These are phyloP conservation scores for Sitta europaea DNA, from an alignment of 2,113 vertebrate species.

Conservation along the genomic window DNA sequence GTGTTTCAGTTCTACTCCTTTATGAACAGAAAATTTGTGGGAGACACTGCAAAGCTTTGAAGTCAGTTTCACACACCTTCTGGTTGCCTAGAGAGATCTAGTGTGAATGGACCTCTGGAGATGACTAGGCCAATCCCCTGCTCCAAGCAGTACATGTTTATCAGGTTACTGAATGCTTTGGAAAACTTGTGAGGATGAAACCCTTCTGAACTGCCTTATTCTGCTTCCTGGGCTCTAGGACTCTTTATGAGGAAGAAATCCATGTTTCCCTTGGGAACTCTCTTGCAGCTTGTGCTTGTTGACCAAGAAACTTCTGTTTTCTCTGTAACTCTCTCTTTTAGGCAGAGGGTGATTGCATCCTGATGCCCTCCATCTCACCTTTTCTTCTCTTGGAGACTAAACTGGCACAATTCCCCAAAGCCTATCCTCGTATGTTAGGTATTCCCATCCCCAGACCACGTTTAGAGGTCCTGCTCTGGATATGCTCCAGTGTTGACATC, in stretches of 20 bases:
- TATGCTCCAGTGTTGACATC: neutral
- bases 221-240: neutral
- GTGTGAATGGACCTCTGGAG: neutral
- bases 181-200: neutral
- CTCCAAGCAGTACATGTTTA: neutral
- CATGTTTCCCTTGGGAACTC: neutral
- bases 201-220: neutral
- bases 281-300: neutral
- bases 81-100: neutral
- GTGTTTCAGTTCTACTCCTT: neutral
- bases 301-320: neutral
- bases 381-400: neutral
- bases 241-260: neutral
- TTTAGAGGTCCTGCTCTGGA: neutral
- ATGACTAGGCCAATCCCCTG: neutral
- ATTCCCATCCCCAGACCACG: neutral
- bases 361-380: neutral
- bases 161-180: neutral
- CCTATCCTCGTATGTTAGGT: rapidly evolving
- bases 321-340: neutral
- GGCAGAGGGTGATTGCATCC: neutral
- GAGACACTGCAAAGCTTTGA: neutral
- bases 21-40: neutral
- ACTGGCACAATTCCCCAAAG: neutral
- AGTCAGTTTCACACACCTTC: neutral